phyloP scores from a whole-genome alignment of 2,888 invertebrate genomes.

The Heliconius charithonia region DNA sequence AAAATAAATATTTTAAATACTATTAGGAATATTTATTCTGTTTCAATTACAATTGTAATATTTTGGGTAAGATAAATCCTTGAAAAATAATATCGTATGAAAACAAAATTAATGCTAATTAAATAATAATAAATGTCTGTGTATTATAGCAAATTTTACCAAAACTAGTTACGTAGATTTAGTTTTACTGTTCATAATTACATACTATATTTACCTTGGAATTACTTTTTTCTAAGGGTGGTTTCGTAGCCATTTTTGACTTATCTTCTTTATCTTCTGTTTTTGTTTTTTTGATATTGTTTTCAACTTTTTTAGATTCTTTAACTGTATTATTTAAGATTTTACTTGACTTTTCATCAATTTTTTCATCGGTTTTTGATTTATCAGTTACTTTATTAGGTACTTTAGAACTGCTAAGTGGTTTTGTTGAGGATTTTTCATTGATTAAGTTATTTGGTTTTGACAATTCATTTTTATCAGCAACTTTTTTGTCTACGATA shows the following conservation, averaged over 20 bases:
- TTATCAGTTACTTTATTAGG: slow-evolving; percentile 43
- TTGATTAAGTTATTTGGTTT: slow-evolving; percentile 49
- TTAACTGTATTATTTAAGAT: slow-evolving; percentile 52
- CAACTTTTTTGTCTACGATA: slow-evolving; percentile 68
- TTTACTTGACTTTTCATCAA: slow-evolving; percentile 53
- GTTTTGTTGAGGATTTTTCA: slow-evolving; percentile 59
- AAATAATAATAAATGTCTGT: not conserved
- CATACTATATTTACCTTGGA: slow-evolving; percentile 66
- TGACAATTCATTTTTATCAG: slow-evolving; percentile 56
- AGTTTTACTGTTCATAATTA: not conserved
- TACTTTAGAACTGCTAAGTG: slow-evolving; percentile 53
- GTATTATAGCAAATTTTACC: not conserved
- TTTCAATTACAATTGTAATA: not conserved
- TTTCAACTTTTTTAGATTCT: slow-evolving; percentile 56
- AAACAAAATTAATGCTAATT: not conserved
- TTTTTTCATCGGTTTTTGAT: slow-evolving; percentile 42
- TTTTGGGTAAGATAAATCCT: not conserved
- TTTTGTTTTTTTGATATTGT: slow-evolving; percentile 46
- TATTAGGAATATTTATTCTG: not conserved
- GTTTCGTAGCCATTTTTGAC: slow-evolving; percentile 77
- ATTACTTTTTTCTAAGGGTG: slow-evolving; percentile 71
- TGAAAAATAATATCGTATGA: not conserved
- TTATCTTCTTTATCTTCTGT: slow-evolving; percentile 61
- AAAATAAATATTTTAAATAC: not conserved
- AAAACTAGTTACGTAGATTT: not conserved